Base-by-base conservation (phyloP, 1,140 invertebrate genomes). In the Diorhabda sublineata region DNA sequence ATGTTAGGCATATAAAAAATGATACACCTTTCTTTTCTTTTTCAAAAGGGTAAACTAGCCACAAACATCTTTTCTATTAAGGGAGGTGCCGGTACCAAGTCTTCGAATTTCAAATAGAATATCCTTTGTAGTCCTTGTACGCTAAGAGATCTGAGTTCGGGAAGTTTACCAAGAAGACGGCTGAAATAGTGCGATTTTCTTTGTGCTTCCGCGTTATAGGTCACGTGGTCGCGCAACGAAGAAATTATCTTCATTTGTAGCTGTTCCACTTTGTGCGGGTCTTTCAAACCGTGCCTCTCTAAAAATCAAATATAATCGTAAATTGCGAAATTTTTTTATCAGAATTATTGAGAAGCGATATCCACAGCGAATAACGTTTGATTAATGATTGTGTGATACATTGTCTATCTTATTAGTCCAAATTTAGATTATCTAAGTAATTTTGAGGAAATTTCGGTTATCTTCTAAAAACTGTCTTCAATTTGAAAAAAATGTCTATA, bases 161-260 rank as follows among this genome's bases (percentile, higher is more conserved):
- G 93, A 66, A 98, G 85, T 81, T 96, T 96, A 44, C 93, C 92
- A 45, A 98, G 84, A 56, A 98, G 87, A 11, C 92, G 87, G 52
- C 95, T 97, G 85, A 98, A 95, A 82, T 97, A 97, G 74, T 97
- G 93, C 42, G 89, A 87, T 80, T 92, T 94, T 76, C 88, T 87
- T 81, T 94, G 92, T n/a, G 90, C 94, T 78, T 92, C 94, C 64
- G 89, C 89, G 80, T 95, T 95, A 84, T 96, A 96, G 5, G 94
- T 97, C 77, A 97, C 95, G 84, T 98, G 96, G 76, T 98, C 96
- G 6, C 94, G 87, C 7, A 98, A 84, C 61, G 94, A 94, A 64
- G 92, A 91, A 70, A 98, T 97, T 74, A 98, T 94, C 82, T 96
- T 96, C 92, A 94, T 95, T 81, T 98, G 95, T 5, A 98, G 82